Evolutionary conservation across 2,888 invertebrate genomes (phyloP).

Genomic region (Drosophila setosimentum): DNA sequence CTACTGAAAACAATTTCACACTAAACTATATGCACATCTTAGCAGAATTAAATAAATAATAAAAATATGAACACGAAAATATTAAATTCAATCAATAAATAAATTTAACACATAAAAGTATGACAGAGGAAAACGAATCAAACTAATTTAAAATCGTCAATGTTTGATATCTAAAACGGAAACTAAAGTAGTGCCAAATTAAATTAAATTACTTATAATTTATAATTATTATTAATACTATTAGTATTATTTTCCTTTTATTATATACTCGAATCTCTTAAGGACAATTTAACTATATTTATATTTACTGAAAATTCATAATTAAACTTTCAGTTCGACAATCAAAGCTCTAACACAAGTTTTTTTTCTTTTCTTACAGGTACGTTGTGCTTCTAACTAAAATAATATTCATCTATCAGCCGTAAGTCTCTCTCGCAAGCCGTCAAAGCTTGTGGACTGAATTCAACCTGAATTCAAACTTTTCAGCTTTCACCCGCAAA

Average conservation of each 20-base stretch:
- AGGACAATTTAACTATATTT: not conserved
- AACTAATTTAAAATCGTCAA: not conserved
- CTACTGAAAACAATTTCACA: not conserved
- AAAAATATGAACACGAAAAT: not conserved
- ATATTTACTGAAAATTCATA: not conserved
- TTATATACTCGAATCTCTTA: not conserved
- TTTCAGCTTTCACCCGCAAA: conserved; percentile 43
- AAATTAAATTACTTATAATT: not conserved
- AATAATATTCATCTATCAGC: conserved; percentile 38
- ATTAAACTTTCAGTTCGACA: not conserved
- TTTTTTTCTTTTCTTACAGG: conserved; percentile 56
- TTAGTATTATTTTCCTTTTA: not conserved
- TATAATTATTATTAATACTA: not conserved
- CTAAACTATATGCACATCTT: not conserved
- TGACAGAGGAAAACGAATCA: not conserved
- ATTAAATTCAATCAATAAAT: not conserved
- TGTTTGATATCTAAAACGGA: not conserved
- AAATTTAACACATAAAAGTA: not conserved
- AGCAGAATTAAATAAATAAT: not conserved
- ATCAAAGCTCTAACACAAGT: not conserved
- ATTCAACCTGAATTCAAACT: conserved; percentile 45
- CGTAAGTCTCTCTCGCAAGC: conserved; percentile 31
- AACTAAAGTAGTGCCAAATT: not conserved
- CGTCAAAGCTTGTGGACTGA: conserved; percentile 25
- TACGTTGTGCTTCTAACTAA: conserved; percentile 36